Percentiles rank a stretch among this genome's conserved stretches.
Conservation (phyloP, 2,113 vertebrate species). For the Sinocyclocheilus maitianheensis region DNA sequence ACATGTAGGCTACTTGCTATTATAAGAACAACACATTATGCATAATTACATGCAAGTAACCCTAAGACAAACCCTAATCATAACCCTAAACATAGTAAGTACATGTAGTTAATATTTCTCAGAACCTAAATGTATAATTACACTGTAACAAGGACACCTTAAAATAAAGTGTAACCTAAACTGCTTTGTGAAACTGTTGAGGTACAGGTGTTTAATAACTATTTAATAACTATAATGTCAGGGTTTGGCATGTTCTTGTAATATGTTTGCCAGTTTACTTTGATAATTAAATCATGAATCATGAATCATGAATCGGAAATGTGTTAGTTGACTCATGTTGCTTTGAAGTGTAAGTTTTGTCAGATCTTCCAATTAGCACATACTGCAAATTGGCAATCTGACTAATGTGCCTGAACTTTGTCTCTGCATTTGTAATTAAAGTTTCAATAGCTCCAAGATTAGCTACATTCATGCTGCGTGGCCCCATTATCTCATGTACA, state of each 20-base stretch:
- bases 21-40: too few relatives aligned
- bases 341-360: neutral
- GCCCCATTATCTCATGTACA: neutral
- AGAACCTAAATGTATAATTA: too few relatives aligned
- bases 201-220: neutral
- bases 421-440: conserved; percentile 7
- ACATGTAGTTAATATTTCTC: too few relatives aligned
- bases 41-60: too few relatives aligned
- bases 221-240: neutral
- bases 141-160: too few relatives aligned
- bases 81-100: too few relatives aligned
- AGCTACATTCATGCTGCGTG: neutral
- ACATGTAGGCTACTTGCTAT: too few relatives aligned
- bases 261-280: neutral
- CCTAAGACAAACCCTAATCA: too few relatives aligned
- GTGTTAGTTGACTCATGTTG: neutral
- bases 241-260: neutral
- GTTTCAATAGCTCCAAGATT: conserved; percentile 14
- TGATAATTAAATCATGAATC: neutral
- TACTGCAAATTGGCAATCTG: neutral
- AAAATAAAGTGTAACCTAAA: too few relatives aligned
- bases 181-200: neutral
- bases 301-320: neutral
- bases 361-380: conserved; percentile 2
- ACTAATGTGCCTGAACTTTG: conserved; percentile 10